These are phyloP conservation scores for Drosophila hamatofila DNA, from an alignment of 2,888 invertebrate species.

Conservation along the genomic window DNA sequence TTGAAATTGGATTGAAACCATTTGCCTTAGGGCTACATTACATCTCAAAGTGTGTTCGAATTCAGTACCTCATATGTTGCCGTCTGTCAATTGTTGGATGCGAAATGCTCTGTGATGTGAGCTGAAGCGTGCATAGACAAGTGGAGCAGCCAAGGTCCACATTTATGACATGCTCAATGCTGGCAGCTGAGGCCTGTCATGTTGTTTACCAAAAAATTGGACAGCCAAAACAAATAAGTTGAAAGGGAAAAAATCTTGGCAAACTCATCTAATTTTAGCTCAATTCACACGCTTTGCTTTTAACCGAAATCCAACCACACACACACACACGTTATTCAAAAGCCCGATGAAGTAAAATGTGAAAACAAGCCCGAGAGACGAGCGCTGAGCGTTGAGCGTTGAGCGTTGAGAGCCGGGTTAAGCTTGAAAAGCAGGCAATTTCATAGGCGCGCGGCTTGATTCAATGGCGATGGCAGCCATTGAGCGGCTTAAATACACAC, in stretches of 20 bases:
- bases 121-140: slow-evolving; percentile 8
- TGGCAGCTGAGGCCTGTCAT: slow-evolving; percentile 42
- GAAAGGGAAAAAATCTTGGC: slow-evolving; percentile 56
- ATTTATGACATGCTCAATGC: slow-evolving; percentile 29
- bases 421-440: slow-evolving; percentile 71
- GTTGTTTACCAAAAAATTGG: slow-evolving; percentile 69
- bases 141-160: slow-evolving; percentile 39
- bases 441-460: slow-evolving; percentile 65
- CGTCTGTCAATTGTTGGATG: slow-evolving; percentile 34
- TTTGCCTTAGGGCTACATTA: slow-evolving; percentile 32
- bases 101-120: slow-evolving; percentile 7
- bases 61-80: slow-evolving; percentile 5
- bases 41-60: slow-evolving; percentile 32
- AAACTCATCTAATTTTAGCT: slow-evolving; percentile 65
- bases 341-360: slow-evolving; percentile 67
- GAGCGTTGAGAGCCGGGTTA: slow-evolving; percentile 39
- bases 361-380: slow-evolving; percentile 49
- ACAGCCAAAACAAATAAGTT: slow-evolving; percentile 63
- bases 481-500: slow-evolving; percentile 71
- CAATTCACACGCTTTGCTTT: slow-evolving; percentile 57
- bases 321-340: slow-evolving; percentile 56
- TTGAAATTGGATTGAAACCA: slow-evolving; percentile 55
- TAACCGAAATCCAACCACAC: slow-evolving; percentile 30
- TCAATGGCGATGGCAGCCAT: slow-evolving; percentile 72
- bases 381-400: slow-evolving; percentile 26